These are phyloP conservation scores for Acrossocheilus fasciatus DNA, from an alignment of 2,797 vertebrate genomes.

Conservation along the genomic window DNA sequence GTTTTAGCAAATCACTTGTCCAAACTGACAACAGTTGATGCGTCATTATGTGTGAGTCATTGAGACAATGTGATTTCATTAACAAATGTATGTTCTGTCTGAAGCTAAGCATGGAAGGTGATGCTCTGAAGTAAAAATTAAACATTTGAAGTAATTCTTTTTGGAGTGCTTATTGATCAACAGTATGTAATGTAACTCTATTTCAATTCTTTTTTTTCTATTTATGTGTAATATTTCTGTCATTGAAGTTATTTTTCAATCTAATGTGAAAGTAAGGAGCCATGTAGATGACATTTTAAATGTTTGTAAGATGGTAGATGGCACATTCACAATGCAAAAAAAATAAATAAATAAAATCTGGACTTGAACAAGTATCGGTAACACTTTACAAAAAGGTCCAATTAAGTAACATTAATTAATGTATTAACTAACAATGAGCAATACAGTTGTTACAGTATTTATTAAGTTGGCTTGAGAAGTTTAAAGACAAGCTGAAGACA, in stretches of 20 bases:
- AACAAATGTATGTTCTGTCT: neutral
- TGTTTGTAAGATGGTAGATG: too few species aligned
- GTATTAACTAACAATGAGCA: too few species aligned
- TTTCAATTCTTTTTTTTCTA: neutral
- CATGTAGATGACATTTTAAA: too few species aligned
- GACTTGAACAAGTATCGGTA: too few species aligned
- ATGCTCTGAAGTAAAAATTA: slow-evolving; percentile 7
- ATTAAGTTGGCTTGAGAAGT: too few species aligned
- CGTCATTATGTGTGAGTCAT: neutral
- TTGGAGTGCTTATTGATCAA: neutral
- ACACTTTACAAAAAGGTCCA: too few species aligned
- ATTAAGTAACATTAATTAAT: too few species aligned
- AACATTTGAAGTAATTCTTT: neutral
- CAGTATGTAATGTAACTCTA: neutral
- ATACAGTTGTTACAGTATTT: too few species aligned
- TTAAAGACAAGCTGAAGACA: too few species aligned
- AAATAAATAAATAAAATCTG: too few species aligned
- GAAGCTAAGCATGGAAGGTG: neutral
- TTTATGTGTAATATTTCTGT: neutral
- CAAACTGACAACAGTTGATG: neutral
- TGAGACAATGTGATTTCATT: neutral
- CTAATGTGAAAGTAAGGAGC: too few species aligned
- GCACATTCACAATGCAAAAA: too few species aligned
- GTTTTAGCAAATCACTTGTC: neutral
- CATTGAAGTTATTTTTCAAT: neutral